Evolutionary conservation across 2,888 invertebrate genomes (phyloP), one percentile per base, ranked within the genome.

Genomic region (Volucella bombylans): DNA sequence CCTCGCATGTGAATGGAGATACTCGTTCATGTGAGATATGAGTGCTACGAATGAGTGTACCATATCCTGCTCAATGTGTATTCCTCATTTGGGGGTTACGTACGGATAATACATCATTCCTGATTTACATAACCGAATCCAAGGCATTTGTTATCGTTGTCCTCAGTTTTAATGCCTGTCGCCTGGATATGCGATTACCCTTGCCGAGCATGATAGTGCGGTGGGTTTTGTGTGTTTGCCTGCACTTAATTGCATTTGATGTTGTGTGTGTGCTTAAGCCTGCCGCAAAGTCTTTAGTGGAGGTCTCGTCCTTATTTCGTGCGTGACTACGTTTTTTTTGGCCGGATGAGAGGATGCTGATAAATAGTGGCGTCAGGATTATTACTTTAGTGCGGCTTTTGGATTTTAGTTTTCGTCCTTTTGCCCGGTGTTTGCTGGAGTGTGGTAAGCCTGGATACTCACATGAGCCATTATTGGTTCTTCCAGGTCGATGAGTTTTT

Each of bases 401-500:
- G 18, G 38, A 39, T 41, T 73, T 64, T 69, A 54, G 14, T 68
- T 39, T 45, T 18, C 11, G n/a, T 64, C 18, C 18, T 54, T 43
- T 12, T 23, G 41, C 54, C 57, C 43, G n/a, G 50, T 43, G 64
- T 39, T 12, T 64, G 31, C 18, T 23, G 18, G 18, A 23, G 18
- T 14, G 49, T 50, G 47, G n/a, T 47, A 45, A 11, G 39, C 61
- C 38, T 49, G 69, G 8, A 23, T 55, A 12, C 18, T 9, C 31
- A 4, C 2, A 31, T 4, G 31, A 31, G 38, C 18, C 50, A 49
- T 45, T 55, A 62, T 52, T n/a, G 64, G 49, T 71, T 79, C 6
- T 31, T 79, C 65, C 78, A 79, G 71, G 71, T 72, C 78, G 71
- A 52, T 71, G 65, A 64, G 64, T 79, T 79, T 79, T 50, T 65